Percentiles rank a stretch among this genome's conserved stretches.
These are phyloP conservation scores for Drosophila gaucha DNA, from an alignment of 2,888 invertebrate genomes.

Conservation along the genomic window DNA sequence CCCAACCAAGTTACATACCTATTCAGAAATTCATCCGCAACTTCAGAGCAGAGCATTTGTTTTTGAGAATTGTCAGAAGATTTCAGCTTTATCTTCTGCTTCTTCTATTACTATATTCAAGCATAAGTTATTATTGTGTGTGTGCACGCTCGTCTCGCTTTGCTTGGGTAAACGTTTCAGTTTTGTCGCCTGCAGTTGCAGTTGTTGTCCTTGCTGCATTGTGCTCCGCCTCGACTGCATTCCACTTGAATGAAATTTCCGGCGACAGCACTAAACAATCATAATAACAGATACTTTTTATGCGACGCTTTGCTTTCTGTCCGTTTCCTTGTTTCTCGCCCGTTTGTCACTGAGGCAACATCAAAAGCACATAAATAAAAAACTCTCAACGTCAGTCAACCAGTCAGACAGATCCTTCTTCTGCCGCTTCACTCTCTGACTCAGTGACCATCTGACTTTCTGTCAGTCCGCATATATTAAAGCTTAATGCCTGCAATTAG, in stretches of 20 bases:
- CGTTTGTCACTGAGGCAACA: conserved; percentile 21
- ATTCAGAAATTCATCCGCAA: conserved; percentile 38
- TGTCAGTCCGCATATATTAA: conserved; percentile 31
- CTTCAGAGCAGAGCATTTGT: conserved; percentile 40
- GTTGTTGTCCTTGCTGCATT: conserved; percentile 36
- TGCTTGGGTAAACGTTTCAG: conserved; percentile 46
- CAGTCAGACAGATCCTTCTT: conserved; percentile 50
- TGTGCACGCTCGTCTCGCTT: conserved; percentile 25
- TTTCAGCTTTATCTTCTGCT: conserved; percentile 20
- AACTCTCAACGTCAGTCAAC: conserved; percentile 55
- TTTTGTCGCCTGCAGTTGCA: conserved; percentile 60
- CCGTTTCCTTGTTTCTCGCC: conserved; percentile 15
- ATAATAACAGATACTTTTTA: conserved; percentile 75
- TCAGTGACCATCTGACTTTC: conserved; percentile 29
- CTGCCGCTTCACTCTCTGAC: neutral
- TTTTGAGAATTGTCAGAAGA: conserved; percentile 40
- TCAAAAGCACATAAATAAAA: conserved; percentile 5
- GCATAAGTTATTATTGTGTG: conserved; percentile 56
- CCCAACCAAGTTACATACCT: conserved; percentile 7
- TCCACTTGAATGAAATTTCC: conserved; percentile 78
- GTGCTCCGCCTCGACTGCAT: conserved; percentile 29
- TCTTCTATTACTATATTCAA: conserved; percentile 26
- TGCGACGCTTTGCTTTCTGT: conserved; percentile 44
- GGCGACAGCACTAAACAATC: conserved; percentile 81
- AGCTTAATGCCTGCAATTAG: conserved; percentile 42